Conservation (phyloP, 2,797 vertebrate species). For the Muscicapa comitata region DNA sequence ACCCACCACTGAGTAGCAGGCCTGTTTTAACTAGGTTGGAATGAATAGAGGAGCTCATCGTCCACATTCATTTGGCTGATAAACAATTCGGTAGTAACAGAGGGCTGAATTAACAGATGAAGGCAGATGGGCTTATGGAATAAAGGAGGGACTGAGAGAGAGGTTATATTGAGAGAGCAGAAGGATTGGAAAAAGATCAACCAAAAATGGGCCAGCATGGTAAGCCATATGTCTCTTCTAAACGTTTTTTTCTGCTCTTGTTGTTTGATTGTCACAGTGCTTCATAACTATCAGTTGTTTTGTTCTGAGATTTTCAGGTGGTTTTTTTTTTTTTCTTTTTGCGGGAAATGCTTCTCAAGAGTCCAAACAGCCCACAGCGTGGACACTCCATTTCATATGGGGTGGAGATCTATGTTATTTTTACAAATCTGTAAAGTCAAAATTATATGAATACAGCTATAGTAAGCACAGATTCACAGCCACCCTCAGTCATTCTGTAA, state of each 20-base stretch:
- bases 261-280: constrained; percentile 28
- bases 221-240: constrained; percentile 58
- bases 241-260: constrained; percentile 54
- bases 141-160: constrained; percentile 15
- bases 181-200: constrained; percentile 65
- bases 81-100: constrained; percentile 33
- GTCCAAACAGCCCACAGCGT: neutral
- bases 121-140: constrained; percentile 58
- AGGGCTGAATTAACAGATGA: constrained; percentile 55
- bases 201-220: constrained; percentile 60
- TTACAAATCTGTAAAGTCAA: neutral
- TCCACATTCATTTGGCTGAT: constrained; percentile 23
- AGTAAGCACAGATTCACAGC: neutral
- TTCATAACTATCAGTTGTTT: neutral
- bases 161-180: constrained; percentile 50
- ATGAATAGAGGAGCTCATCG: neutral
- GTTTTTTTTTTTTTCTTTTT: neutral
- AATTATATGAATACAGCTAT: neutral
- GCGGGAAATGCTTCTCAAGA: neutral
- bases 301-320: neutral
- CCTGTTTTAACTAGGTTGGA: neutral
- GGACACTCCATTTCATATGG: neutral
- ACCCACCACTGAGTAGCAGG: neutral
- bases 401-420: neutral
- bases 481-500: neutral